A percentile compares a stretch with the other conserved stretches of the same genome.
Conservation (phyloP, 1,140 invertebrate species). For the Hypothenemus hampei region DNA sequence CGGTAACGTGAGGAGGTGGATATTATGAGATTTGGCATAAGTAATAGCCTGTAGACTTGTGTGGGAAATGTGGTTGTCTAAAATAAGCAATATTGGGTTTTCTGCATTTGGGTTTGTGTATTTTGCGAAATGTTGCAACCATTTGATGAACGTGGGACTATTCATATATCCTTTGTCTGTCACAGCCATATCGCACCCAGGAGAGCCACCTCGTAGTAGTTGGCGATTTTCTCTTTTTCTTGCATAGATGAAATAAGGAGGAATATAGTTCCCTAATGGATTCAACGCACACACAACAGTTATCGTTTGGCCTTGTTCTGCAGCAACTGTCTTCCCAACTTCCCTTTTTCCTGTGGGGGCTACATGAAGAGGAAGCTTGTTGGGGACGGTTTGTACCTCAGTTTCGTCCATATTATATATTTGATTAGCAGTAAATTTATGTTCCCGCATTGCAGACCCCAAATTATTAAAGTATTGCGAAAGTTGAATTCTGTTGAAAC, state of each 20-base stretch:
- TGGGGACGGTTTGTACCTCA: slow-evolving; percentile 5
- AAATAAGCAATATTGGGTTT: slow-evolving; percentile 15
- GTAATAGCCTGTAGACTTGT: slow-evolving; percentile 3
- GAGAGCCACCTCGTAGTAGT: neutral
- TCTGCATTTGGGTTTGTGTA: slow-evolving; percentile 12
- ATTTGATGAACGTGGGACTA: slow-evolving; percentile 8
- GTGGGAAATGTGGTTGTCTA: slow-evolving; percentile 23
- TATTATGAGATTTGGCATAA: slow-evolving; percentile 5
- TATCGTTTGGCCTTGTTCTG: slow-evolving; percentile 17
- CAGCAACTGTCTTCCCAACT: slow-evolving; percentile 9
- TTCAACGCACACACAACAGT: slow-evolving; percentile 13
- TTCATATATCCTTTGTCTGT: slow-evolving; percentile 16
- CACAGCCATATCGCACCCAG: slow-evolving; percentile 5
- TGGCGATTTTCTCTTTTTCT: neutral
- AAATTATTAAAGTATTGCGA: neutral
- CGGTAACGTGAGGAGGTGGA: slow-evolving; percentile 11
- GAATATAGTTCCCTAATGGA: slow-evolving; percentile 3
- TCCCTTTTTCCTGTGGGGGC: slow-evolving; percentile 16
- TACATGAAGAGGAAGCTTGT: slow-evolving; percentile 5
- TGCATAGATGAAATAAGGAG: slow-evolving; percentile 12
- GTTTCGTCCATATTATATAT: slow-evolving; percentile 13
- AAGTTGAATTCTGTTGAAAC: neutral
- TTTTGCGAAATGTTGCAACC: slow-evolving; percentile 22
- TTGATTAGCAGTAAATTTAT: neutral
- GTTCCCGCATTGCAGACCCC: neutral